These are phyloP conservation scores for Hypsopygia costalis DNA, from an alignment of 2,888 invertebrate genomes.

Conservation along the genomic window DNA sequence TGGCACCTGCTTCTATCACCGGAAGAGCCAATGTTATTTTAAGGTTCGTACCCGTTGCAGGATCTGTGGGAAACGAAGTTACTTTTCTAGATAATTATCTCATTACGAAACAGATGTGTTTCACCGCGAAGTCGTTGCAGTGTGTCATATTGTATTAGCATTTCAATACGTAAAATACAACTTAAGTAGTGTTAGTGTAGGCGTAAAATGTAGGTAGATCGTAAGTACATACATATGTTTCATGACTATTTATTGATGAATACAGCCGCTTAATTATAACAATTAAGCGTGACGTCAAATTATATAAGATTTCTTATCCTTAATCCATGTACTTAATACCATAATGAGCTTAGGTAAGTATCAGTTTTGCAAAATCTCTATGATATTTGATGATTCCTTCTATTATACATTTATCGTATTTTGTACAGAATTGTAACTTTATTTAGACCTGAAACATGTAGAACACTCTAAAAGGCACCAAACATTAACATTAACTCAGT, in stretches of 20 bases:
- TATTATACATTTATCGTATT: no score
- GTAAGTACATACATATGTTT: slow-evolving; percentile 7
- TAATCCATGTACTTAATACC: no score
- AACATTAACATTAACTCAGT: no score
- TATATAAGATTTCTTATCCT: background rate
- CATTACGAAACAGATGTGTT: slow-evolving; percentile 34
- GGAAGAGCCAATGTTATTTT: slow-evolving; percentile 75
- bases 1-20: slow-evolving; percentile 56
- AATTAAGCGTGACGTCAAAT: slow-evolving; percentile 5
- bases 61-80: slow-evolving; percentile 24
- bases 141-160: slow-evolving; percentile 29
- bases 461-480: no score
- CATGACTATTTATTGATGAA: background rate
- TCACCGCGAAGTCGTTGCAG: slow-evolving; percentile 23
- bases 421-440: no score
- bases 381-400: no score
- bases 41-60: slow-evolving; percentile 54
- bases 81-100: slow-evolving; percentile 18
- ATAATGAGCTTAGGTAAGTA: no score
- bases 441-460: no score
- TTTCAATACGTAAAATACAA: slow-evolving; percentile 34
- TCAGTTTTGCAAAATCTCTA: no score
- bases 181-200: slow-evolving; percentile 11
- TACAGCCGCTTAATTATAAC: background rate
- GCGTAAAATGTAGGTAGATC: slow-evolving; percentile 17